Evolutionary conservation across 2,888 invertebrate species (phyloP).

Genomic region (Artemia sinica): DNA sequence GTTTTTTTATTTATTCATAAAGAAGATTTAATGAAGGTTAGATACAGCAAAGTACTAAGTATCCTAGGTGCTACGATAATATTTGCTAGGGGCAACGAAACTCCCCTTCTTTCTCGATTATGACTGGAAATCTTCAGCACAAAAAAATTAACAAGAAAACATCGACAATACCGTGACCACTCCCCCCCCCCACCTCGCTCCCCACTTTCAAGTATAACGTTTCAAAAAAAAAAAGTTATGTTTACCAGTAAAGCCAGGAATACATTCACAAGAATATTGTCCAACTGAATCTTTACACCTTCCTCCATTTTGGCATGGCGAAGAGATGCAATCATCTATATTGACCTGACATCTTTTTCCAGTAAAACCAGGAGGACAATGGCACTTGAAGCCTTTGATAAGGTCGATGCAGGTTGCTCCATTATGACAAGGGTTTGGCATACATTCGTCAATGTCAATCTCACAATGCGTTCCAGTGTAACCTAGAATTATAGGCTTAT

Average conservation of each 20-base stretch:
- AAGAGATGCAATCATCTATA: constrained; percentile 72
- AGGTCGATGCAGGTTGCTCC: constrained; percentile 34
- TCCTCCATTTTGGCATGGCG: constrained; percentile 52
- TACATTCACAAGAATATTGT: constrained; percentile 69
- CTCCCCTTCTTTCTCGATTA: too few relatives aligned
- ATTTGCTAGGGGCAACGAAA: too few relatives aligned
- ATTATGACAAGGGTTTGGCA: constrained; percentile 56
- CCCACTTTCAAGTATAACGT: background rate
- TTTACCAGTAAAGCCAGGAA: constrained; percentile 65
- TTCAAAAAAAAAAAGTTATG: background rate
- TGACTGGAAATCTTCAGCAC: too few relatives aligned
- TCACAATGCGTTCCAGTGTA: constrained; percentile 79
- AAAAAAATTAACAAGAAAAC: too few relatives aligned
- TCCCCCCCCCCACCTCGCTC: too few relatives aligned
- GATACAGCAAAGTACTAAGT: too few relatives aligned
- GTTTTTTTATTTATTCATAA: too few relatives aligned
- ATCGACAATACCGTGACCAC: too few relatives aligned
- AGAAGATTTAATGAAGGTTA: too few relatives aligned
- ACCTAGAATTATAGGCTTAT: constrained; percentile 37
- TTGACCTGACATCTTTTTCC: constrained; percentile 52
- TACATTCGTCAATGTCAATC: constrained; percentile 77
- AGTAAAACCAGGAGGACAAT: constrained; percentile 48
- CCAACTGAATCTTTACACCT: constrained; percentile 72
- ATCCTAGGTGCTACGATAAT: too few relatives aligned
- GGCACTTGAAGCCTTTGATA: constrained; percentile 78